These are phyloP conservation scores for Eumaeus atala DNA, from an alignment of 1,140 invertebrate genomes.

Conservation along the genomic window DNA sequence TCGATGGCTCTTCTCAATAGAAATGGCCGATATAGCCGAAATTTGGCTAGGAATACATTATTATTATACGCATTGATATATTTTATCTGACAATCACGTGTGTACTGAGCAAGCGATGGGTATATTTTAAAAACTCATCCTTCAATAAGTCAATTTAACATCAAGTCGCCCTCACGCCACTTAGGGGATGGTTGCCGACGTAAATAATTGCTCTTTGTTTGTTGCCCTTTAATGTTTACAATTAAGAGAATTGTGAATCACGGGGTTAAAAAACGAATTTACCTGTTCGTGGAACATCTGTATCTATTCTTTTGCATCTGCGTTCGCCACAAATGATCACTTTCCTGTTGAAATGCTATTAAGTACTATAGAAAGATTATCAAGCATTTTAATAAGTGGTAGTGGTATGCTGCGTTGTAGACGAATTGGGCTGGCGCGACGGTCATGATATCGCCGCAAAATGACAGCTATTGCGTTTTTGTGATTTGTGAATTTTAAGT, in stretches of 20 bases:
- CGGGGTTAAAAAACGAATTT: not conserved
- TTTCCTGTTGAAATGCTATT: no score
- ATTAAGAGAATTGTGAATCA: constrained; percentile 10
- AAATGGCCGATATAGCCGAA: no score
- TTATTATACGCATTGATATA: not conserved
- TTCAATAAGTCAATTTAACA: constrained; percentile 73
- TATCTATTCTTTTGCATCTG: not conserved
- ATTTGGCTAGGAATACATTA: no score
- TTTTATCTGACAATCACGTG: constrained; percentile 13
- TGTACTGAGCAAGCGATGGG: constrained; percentile 44
- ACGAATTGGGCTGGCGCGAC: no score
- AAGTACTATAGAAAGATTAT: not conserved
- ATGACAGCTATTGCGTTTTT: no score
- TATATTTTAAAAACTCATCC: constrained; percentile 67
- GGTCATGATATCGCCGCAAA: no score
- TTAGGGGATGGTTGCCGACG: constrained; percentile 62
- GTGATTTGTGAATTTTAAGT: no score
- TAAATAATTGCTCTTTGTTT: constrained; percentile 66
- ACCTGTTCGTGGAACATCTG: constrained; percentile 13
- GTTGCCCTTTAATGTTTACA: constrained; percentile 39
- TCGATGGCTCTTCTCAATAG: no score
- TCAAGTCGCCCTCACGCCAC: constrained; percentile 52
- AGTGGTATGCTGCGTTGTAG: no score
- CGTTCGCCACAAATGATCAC: not conserved
- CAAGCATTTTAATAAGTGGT: no score